Evolutionary conservation across 1,140 invertebrate species (phyloP), one percentile per base, ranked within the genome.

Genomic region (Heliconius eleuchia): DNA sequence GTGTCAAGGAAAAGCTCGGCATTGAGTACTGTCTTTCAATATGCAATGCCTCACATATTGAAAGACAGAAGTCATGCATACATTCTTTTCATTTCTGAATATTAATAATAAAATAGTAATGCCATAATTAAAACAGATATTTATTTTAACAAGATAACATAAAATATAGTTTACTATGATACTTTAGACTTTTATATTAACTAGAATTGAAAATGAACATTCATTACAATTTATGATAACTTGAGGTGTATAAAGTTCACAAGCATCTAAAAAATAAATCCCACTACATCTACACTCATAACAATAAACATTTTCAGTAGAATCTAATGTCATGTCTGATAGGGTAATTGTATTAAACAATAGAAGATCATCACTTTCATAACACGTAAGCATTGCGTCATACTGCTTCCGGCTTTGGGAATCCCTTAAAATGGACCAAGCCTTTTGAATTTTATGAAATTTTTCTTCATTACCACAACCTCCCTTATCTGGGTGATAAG

Each of bases 251-350:
- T 87, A 73, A 73, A 95, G 79, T 74, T 96, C 94, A 79, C 86
- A 85, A 77, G 88, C 90, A 37, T 92, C 76, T 55, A 97, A 91
- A n/a, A 88, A 86, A 91, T 97, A 97, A 80, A 91, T 82, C 37
- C 95, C 95, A 71, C 96, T 96, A 93, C 97, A 97, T 86, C 96
- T 95, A 87, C 97, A 97, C 11, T 83, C 89, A 88, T 96, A 97
- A 30, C 88, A 91, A 74, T 95, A 94, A 19, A 86, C 77, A 77
- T 90, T 83, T 73, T 92, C 84, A 50, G 92, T 82, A 19, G 88
- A 73, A 77, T 95, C 86, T 77, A 87, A 88, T 73, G 94, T 83
- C 83, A 97, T 91, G n/a, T 96, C 95, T 2, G 91, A 82, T 19
- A 95, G 76, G 37, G 80, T 83, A 72, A 97, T 87, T 71, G 92